Conservation (phyloP, 35 echinoderm and acorn worm genomes). For the Hemicentrotus pulcherrimus region DNA sequence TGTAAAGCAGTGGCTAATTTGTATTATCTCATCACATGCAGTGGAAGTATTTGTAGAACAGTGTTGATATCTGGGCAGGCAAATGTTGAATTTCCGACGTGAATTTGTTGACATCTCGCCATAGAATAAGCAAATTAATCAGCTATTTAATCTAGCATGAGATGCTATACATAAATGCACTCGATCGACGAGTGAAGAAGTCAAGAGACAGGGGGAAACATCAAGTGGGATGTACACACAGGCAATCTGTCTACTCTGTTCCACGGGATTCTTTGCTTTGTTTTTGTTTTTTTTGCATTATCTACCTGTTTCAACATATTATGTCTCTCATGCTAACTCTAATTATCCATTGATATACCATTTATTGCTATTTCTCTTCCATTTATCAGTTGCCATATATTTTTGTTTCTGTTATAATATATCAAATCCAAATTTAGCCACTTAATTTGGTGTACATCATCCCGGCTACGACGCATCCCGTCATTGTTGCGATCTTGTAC, state of each 20-base stretch:
- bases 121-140: constrained; percentile 42
- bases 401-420: no score
- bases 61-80: constrained; percentile 7
- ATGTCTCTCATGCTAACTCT: no score
- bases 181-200: background rate
- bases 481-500: no score
- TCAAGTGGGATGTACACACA: background rate
- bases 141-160: constrained; percentile 30
- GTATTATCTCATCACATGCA: constrained; percentile 17
- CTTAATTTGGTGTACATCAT: no score
- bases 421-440: no score
- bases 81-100: constrained; percentile 41
- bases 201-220: background rate
- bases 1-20: constrained; percentile 36
- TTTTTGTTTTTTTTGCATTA: no score
- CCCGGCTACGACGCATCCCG: no score
- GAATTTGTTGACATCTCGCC: constrained; percentile 33
- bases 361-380: no score
- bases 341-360: no score
- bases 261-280: no score
- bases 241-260: background rate
- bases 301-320: no score
- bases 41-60: constrained; percentile 35
- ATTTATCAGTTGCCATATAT: no score
- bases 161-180: background rate